Evolutionary conservation across 2,888 invertebrate genomes (phyloP), one percentile per base, ranked within the genome.

Genomic region (Mayetiola destructor): DNA sequence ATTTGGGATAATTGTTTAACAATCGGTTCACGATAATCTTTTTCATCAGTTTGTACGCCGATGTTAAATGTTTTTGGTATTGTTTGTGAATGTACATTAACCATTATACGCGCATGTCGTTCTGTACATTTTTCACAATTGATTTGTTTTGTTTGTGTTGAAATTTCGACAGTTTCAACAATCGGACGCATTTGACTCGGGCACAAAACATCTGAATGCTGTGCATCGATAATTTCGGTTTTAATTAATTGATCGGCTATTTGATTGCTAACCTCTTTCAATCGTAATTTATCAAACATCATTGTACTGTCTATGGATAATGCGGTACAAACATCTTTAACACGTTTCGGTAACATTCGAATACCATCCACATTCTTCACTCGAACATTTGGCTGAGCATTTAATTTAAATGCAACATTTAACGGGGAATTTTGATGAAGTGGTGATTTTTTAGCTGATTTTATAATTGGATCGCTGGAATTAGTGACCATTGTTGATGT

Each of bases 11-110:
- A 14, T 1, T 30, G 27, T 21, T 53, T 40, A 18, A 57, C 36
- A 29, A 56, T 20, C 30, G 56, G 56, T 14, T 30, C 30, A 20
- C 56, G 56, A 32, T 42, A 56, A 42, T 56, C 56, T 40, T 42
- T 20, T 39, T 56, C 56, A 30, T 56, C 32, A 1, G 56, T 56
- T 42, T 56, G 56, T 6, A 29, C 29, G 12, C 56, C 48, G 16
- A 48, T 48, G 35, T 16, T 54, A 3, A 42, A 23, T 20, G 18
- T 32, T 5, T 14, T 10, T 23, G 23, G 52, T 52, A 6, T 29
- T 42, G 20, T 6, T n/a, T 39, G 21, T 29, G 56, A 29, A 18
- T 39, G 39, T n/a, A 3, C 39, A 27, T 40, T 29, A 10, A 37
- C 39, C 29, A 37, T 23, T 27, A 29, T 18, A 16, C 39, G 27